Evolutionary conservation across 2,888 invertebrate genomes (phyloP).

Genomic region (Temnothorax unifasciatus): DNA sequence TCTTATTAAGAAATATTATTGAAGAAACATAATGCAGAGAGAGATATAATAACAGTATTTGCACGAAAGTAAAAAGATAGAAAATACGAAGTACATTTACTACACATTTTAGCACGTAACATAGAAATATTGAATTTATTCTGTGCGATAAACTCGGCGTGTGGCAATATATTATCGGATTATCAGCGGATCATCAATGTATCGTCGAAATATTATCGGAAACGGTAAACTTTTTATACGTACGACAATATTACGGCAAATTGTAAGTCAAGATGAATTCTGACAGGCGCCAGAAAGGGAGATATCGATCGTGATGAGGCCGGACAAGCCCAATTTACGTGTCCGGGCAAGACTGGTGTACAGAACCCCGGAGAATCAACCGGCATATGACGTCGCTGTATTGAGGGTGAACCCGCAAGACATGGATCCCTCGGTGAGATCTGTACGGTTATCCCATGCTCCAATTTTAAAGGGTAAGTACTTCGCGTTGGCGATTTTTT

Average conservation of each 20-base stretch:
- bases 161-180: neutral
- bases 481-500: neutral
- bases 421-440: conserved; percentile 72
- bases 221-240: neutral
- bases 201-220: neutral
- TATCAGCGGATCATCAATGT: neutral
- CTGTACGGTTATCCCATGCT: conserved; percentile 72
- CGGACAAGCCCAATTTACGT: conserved; percentile 62
- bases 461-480: conserved; percentile 77
- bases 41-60: neutral
- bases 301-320: conserved; percentile 76
- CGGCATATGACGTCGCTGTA: conserved; percentile 85
- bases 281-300: conserved; percentile 74
- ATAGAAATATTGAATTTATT: neutral
- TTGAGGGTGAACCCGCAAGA: conserved; percentile 77
- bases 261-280: conserved; percentile 1
- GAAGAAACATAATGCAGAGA: neutral
- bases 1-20: neutral
- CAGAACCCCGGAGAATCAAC: conserved; percentile 80
- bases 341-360: conserved; percentile 80
- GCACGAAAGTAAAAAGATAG: neutral
- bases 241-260: neutral
- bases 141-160: neutral
- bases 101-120: neutral
- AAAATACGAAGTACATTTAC: neutral